Evolutionary conservation across 2,797 vertebrate species (phyloP).

Genomic region (Eulemur mongoz): DNA sequence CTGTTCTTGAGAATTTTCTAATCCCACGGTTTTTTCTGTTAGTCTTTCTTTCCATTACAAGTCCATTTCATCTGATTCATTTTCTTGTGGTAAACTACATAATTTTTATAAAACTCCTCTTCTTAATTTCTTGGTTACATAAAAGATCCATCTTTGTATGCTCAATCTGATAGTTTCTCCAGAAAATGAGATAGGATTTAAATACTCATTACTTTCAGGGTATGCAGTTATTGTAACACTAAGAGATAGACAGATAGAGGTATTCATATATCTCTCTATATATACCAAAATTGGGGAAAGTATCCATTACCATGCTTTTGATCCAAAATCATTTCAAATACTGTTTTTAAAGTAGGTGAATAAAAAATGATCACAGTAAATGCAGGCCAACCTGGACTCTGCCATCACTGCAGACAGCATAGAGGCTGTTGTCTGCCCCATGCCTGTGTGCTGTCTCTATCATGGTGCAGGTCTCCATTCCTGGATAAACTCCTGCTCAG

Average conservation of each 20-base stretch:
- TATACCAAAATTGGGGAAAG: not conserved
- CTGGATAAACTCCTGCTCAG: not conserved
- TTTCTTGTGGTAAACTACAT: not conserved
- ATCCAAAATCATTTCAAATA: not conserved
- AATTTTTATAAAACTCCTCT: not conserved
- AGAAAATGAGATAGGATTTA: not conserved
- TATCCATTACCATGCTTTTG: not conserved
- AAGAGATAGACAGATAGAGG: not conserved
- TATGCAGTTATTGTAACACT: not conserved
- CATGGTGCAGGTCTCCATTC: not conserved
- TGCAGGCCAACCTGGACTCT: not conserved
- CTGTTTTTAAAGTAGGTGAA: not conserved
- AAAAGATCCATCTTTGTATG: not conserved
- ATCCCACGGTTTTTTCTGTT: not conserved
- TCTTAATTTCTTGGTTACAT: not conserved
- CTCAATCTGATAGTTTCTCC: not conserved
- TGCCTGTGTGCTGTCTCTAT: no score
- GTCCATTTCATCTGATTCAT: not conserved
- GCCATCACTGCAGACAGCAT: accelerated
- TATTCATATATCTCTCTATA: not conserved
- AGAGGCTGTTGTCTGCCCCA: no score
- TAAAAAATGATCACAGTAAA: not conserved
- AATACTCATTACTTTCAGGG: not conserved
- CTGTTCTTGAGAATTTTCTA: not conserved
- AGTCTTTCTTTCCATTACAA: not conserved